Percentiles rank a stretch among this genome's conserved stretches.
phyloP scores from a whole-genome alignment of 37 sponge, comb jelly and placozoan species.

The Bolinopsis microptera region DNA sequence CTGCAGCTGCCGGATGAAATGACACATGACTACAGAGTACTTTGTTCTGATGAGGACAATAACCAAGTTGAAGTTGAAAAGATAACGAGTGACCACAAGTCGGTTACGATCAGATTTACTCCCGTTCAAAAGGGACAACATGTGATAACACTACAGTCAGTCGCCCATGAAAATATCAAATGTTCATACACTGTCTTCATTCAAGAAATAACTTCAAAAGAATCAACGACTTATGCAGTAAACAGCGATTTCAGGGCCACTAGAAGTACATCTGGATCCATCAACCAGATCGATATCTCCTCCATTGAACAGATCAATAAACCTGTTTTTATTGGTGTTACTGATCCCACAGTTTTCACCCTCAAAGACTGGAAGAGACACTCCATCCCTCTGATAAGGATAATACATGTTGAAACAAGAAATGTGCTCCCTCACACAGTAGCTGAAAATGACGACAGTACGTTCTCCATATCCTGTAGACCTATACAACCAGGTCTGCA shows the following conservation, averaged over 20 bases:
- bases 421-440: slow-evolving; percentile 1
- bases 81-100: background rate
- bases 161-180: background rate
- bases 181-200: background rate
- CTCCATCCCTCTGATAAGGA: slow-evolving; percentile 14
- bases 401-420: background rate
- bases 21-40: background rate
- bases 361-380: background rate
- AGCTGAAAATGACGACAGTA: background rate
- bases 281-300: background rate
- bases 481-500: background rate
- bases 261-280: background rate
- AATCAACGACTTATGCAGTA: background rate
- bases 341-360: slow-evolving; percentile 9
- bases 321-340: slow-evolving; percentile 3
- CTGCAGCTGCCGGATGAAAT: background rate
- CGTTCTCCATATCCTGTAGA: background rate
- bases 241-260: background rate
- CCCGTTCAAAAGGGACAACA: background rate
- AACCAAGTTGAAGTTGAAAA: background rate
- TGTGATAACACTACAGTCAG: background rate
- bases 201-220: background rate
- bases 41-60: background rate
- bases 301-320: background rate
- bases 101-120: background rate